These are phyloP conservation scores for Drosophila infuscata DNA, from an alignment of 2,888 invertebrate species.

Conservation along the genomic window DNA sequence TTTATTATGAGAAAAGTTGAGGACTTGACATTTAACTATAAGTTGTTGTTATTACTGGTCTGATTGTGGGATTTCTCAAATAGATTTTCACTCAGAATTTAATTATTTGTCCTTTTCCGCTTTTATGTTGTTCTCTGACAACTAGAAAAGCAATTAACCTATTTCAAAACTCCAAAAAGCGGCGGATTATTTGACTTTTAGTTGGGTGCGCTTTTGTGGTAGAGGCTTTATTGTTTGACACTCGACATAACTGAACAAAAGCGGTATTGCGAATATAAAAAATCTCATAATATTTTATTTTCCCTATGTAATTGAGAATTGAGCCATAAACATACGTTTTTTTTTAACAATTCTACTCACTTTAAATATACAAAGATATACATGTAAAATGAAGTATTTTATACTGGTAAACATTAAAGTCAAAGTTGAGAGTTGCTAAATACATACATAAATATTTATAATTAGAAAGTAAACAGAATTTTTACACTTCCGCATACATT, in stretches of 20 bases:
- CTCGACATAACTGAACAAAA: background rate
- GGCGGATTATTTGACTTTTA: slow-evolving; percentile 27
- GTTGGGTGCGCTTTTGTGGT: slow-evolving; percentile 25
- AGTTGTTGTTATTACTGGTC: slow-evolving; percentile 30
- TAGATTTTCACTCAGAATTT: slow-evolving; percentile 51
- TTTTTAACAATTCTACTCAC: background rate
- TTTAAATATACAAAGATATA: background rate
- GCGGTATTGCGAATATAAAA: background rate
- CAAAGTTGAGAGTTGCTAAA: background rate
- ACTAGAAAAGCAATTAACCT: slow-evolving; percentile 54
- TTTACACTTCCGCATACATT: no score
- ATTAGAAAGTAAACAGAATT: background rate
- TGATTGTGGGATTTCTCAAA: slow-evolving; percentile 51
- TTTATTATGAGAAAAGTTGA: slow-evolving; percentile 34
- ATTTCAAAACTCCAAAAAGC: slow-evolving; percentile 24
- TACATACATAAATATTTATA: no score
- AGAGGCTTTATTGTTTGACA: slow-evolving; percentile 17
- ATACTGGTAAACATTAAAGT: background rate
- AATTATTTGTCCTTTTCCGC: slow-evolving; percentile 60
- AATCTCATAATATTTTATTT: background rate
- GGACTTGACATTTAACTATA: slow-evolving; percentile 23
- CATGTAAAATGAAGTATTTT: no score
- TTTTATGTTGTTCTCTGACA: slow-evolving; percentile 22
- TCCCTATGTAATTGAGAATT: background rate
- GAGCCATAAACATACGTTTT: background rate